A percentile compares a stretch with the other conserved stretches of the same genome.
phyloP scores from a whole-genome alignment of 2,797 vertebrate species.

The Oophaga sylvatica region DNA sequence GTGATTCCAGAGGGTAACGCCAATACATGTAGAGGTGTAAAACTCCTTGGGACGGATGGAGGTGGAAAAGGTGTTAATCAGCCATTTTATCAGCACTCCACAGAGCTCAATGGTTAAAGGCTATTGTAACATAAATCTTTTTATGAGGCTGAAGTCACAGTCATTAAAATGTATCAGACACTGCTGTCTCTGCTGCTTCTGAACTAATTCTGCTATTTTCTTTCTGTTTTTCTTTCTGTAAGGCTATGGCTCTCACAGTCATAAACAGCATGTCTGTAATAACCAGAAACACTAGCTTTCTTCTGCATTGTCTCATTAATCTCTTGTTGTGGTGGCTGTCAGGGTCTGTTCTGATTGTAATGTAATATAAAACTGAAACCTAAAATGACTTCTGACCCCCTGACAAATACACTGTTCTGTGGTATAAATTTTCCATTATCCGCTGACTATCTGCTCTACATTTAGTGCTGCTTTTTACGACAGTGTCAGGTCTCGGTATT shows the following conservation, averaged over 20 bases:
- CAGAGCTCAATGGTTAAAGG: background rate
- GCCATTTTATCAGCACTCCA: background rate
- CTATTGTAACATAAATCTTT: background rate
- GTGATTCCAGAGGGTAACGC: slow-evolving; percentile 5
- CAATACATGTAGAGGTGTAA: slow-evolving; percentile 8
- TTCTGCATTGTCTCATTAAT: background rate
- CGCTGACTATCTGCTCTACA: background rate
- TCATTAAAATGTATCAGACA: background rate
- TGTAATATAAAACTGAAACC: background rate
- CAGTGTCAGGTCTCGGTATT: no score
- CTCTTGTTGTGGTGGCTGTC: background rate
- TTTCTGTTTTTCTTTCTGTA: background rate
- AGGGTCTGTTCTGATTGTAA: background rate
- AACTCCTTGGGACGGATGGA: background rate
- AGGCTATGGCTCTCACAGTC: background rate
- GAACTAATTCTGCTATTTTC: background rate
- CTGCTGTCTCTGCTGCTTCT: background rate
- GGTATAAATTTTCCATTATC: background rate
- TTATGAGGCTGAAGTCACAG: background rate
- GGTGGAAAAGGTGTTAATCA: slow-evolving; percentile 19
- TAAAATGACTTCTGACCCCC: background rate
- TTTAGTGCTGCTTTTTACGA: background rate
- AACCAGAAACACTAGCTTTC: background rate
- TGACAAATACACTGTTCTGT: background rate
- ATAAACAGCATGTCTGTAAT: background rate